Percentiles rank a stretch among this genome's conserved stretches.
These are phyloP conservation scores for Procavia capensis DNA, from an alignment of 2,113 vertebrate genomes.

Conservation along the genomic window DNA sequence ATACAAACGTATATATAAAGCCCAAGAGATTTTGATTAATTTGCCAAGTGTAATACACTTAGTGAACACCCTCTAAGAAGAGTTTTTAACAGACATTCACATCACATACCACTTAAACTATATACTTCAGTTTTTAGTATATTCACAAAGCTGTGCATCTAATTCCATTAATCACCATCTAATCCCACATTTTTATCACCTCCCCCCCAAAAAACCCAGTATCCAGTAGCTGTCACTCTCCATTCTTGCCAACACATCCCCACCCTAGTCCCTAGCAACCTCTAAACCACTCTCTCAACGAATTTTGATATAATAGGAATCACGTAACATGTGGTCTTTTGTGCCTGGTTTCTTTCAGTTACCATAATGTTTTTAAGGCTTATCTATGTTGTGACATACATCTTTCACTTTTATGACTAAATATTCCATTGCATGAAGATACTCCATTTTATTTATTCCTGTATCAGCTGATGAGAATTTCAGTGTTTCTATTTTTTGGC, in stretches of 20 bases:
- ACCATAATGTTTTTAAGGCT: background rate
- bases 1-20: constrained; percentile 17
- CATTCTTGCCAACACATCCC: no score
- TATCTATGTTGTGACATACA: background rate
- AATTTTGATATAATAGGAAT: background rate
- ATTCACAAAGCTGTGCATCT: background rate
- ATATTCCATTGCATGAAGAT: background rate
- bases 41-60: background rate
- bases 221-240: background rate
- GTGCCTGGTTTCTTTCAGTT: background rate
- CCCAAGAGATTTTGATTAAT: background rate
- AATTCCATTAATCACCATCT: no score
- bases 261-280: background rate
- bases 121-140: background rate
- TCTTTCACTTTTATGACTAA: background rate
- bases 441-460: background rate
- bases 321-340: background rate
- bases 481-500: no score
- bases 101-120: background rate
- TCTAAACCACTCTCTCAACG: background rate
- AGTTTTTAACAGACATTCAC: background rate
- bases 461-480: background rate
- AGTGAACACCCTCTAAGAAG: background rate
- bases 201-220: background rate
- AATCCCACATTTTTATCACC: background rate